These are phyloP conservation scores for Oenanthe oenanthe DNA, from an alignment of 2,113 vertebrate genomes.

Conservation along the genomic window DNA sequence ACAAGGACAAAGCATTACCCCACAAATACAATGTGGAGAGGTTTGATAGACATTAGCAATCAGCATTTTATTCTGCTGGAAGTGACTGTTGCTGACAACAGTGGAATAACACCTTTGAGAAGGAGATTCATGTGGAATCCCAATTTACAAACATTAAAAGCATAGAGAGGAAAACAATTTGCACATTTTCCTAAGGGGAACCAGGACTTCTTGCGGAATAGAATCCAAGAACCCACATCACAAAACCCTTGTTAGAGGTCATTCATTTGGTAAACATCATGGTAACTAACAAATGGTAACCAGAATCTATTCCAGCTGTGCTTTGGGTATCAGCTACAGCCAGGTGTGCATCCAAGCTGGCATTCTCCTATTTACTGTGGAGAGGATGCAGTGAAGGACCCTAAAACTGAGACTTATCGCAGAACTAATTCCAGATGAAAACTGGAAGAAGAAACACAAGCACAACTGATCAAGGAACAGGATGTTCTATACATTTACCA, in stretches of 20 bases:
- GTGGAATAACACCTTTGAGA: background rate
- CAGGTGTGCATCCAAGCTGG: background rate
- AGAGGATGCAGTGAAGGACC: background rate
- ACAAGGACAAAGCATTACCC: background rate
- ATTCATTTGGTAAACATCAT: background rate
- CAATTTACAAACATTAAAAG: background rate
- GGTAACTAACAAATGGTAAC: background rate
- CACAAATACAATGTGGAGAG: background rate
- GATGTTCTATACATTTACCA: background rate
- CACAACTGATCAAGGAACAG: background rate
- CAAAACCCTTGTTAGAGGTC: background rate
- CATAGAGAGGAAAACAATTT: background rate
- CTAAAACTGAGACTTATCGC: background rate
- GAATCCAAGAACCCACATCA: background rate
- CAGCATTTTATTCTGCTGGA: background rate
- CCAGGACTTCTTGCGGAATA: accelerated
- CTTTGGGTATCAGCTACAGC: background rate
- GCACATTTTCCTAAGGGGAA: background rate
- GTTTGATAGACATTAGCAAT: background rate
- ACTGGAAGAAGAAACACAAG: background rate
- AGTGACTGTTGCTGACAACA: background rate
- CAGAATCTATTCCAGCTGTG: background rate
- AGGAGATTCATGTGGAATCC: background rate
- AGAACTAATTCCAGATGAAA: background rate
- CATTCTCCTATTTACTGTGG: background rate